phyloP scores from a whole-genome alignment of 2,113 vertebrate genomes.

The Callionymus lyra region DNA sequence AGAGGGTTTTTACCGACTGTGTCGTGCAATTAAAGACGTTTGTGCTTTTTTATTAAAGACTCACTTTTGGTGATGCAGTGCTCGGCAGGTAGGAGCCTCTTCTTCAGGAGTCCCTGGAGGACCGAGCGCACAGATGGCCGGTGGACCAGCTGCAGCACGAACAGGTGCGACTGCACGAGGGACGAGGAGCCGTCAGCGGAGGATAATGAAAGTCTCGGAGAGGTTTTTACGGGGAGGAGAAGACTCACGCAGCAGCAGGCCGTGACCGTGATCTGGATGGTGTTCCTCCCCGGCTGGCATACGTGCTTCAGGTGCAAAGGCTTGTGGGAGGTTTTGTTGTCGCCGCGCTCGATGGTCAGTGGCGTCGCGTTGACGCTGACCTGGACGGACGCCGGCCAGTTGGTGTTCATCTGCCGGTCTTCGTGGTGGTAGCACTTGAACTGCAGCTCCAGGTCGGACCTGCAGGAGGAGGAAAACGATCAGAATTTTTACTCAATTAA shows the following conservation, averaged over 20 bases:
- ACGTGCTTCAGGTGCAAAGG: slow-evolving; percentile 97
- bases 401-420: slow-evolving; percentile 99
- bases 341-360: slow-evolving; percentile 93
- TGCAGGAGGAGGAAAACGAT: slow-evolving; percentile 27
- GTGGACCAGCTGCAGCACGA: slow-evolving; percentile 97
- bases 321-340: slow-evolving; percentile 99
- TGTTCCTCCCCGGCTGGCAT: slow-evolving; percentile 96
- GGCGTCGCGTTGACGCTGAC: slow-evolving; percentile 99
- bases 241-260: slow-evolving; percentile 96
- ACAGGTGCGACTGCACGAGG: slow-evolving; percentile 87
- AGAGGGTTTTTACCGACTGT: background rate
- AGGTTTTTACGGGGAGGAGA: background rate
- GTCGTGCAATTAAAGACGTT: slow-evolving; percentile 25
- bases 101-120: slow-evolving; percentile 95
- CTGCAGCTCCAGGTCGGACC: slow-evolving; percentile 96
- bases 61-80: slow-evolving; percentile 99
- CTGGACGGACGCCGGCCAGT: slow-evolving; percentile 98
- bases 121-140: slow-evolving; percentile 94
- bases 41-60: slow-evolving; percentile 24
- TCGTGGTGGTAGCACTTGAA: slow-evolving; percentile 99
- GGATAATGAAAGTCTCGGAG: background rate
- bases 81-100: slow-evolving; percentile 93
- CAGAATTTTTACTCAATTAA: too few relatives aligned
- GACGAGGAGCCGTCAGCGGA: slow-evolving; percentile 1
- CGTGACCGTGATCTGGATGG: slow-evolving; percentile 98